These are phyloP conservation scores for Drosophila erecta DNA, from an alignment of 1,140 invertebrate species.

Conservation along the genomic window DNA sequence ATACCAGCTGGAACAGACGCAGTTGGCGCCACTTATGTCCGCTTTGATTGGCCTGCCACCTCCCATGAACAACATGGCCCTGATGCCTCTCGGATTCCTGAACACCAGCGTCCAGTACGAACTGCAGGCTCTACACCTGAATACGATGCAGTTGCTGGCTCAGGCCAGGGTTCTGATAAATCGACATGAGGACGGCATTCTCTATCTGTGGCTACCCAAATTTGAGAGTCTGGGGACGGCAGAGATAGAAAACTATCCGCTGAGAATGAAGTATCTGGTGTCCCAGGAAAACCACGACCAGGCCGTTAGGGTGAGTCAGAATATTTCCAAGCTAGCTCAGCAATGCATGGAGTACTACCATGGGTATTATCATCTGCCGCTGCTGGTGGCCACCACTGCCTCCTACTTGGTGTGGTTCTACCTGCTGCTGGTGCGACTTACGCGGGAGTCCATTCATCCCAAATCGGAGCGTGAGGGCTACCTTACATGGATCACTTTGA, in stretches of 20 bases:
- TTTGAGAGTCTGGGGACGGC: slow-evolving; percentile 32
- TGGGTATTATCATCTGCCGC: slow-evolving; percentile 89
- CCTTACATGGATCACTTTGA: not conserved
- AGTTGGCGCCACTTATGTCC: slow-evolving; percentile 28
- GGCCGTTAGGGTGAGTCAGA: slow-evolving; percentile 14
- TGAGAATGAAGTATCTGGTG: not conserved
- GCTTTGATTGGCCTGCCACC: slow-evolving; percentile 75
- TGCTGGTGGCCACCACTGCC: slow-evolving; percentile 87
- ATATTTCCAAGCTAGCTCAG: slow-evolving; percentile 75
- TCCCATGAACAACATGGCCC: slow-evolving; percentile 32
- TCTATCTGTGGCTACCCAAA: slow-evolving; percentile 36
- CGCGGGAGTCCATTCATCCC: not conserved
- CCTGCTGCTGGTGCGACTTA: slow-evolving; percentile 44
- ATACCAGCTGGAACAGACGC: slow-evolving; percentile 16
- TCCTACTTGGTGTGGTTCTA: slow-evolving; percentile 90
- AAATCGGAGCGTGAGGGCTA: not conserved
- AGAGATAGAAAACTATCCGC: slow-evolving; percentile 19
- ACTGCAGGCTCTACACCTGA: slow-evolving; percentile 87
- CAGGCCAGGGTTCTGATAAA: slow-evolving; percentile 24
- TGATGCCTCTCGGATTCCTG: slow-evolving; percentile 15
- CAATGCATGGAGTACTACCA: slow-evolving; percentile 90
- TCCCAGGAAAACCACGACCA: not conserved
- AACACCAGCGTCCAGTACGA: slow-evolving; percentile 12
- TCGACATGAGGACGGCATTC: slow-evolving; percentile 39
- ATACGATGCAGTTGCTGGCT: slow-evolving; percentile 13